Conservation (phyloP, 2,113 vertebrate species). For the Triplophysa dalaica region DNA sequence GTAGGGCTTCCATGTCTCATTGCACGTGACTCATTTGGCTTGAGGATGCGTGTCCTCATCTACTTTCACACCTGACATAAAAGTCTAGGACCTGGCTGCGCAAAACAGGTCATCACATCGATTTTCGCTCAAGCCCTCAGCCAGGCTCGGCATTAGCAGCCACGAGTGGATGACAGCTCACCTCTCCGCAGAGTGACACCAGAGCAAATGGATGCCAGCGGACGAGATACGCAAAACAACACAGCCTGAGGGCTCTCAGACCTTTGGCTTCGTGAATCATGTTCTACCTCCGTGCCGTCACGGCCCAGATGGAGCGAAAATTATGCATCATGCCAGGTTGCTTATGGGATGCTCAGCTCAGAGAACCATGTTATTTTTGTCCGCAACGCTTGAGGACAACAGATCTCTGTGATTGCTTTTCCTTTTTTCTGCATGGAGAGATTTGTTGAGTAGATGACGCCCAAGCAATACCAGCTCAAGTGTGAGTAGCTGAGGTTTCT, state of each 20-base stretch:
- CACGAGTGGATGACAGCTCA: constrained; percentile 32
- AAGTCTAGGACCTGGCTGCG: background rate
- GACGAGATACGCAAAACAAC: constrained; percentile 32
- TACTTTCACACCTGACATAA: constrained; percentile 37
- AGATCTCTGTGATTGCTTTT: background rate
- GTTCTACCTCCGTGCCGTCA: constrained; percentile 21
- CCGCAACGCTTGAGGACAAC: background rate
- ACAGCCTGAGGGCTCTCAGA: constrained; percentile 20
- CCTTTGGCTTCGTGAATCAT: constrained; percentile 43
- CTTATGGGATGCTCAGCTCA: constrained; percentile 34
- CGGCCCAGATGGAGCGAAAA: constrained; percentile 44
- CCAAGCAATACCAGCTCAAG: background rate
- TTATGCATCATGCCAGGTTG: constrained; percentile 35
- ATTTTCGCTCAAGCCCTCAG: constrained; percentile 38
- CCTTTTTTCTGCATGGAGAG: background rate
- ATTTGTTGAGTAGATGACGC: background rate
- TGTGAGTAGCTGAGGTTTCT: background rate
- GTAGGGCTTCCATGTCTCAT: background rate
- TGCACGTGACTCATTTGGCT: constrained; percentile 16
- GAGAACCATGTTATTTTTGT: constrained; percentile 40
- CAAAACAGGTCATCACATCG: constrained; percentile 34
- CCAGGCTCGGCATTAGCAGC: constrained; percentile 33
- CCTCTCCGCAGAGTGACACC: constrained; percentile 32
- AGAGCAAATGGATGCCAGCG: constrained; percentile 36
- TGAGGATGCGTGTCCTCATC: constrained; percentile 7